Base-by-base conservation (phyloP, 2,888 invertebrate genomes). In the Octonoba sinensis region DNA sequence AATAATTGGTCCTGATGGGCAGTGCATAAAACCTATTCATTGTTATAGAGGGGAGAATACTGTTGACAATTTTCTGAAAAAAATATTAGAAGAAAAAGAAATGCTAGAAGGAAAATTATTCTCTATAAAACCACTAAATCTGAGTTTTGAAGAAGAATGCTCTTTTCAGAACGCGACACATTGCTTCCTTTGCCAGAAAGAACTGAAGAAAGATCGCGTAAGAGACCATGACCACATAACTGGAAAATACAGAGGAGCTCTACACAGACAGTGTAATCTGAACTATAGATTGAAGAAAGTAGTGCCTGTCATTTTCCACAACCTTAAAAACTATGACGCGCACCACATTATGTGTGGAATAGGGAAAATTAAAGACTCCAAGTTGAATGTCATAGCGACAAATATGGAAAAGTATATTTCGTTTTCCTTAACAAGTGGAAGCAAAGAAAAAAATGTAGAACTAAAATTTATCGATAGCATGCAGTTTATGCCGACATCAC, bases 211-310 rank as follows among this genome's bases (percentile, higher is more conserved):
- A 15, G 65, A 49, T 49, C 18, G 65, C 0, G 65, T 66, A 24
- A 36, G 49, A 6, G 65, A 49, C 13, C 56, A 57, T 15, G 27
- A 20, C 16, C 57, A 70, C 24, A 57, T 70, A 13, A 15, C 57
- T 1, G 54, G 56, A 15, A 0, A 46, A 12, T 70, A 59, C 44
- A n/a, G 27, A 15, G 57, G 57, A 1, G 70, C 59, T 15, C 15
- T 57, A 3, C 71, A 71, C 22, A n/a, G 20, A n/a, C 6, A 15
- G 6, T 71, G 71, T 12, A 71, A 71, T 60, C 44, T 71, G n/a
- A 22, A 59, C 15, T 71, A 8, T 24, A 27, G 24, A 1, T 12
- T 57, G 46, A 15, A 12, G 16, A 57, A 70, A 12, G 57, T 20
- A 15, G 57, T 70, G 2, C 54, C 54, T 12, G 51, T 24, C 15